Base-by-base conservation (phyloP, 2,113 vertebrate genomes). In the Oryzias celebensis region DNA sequence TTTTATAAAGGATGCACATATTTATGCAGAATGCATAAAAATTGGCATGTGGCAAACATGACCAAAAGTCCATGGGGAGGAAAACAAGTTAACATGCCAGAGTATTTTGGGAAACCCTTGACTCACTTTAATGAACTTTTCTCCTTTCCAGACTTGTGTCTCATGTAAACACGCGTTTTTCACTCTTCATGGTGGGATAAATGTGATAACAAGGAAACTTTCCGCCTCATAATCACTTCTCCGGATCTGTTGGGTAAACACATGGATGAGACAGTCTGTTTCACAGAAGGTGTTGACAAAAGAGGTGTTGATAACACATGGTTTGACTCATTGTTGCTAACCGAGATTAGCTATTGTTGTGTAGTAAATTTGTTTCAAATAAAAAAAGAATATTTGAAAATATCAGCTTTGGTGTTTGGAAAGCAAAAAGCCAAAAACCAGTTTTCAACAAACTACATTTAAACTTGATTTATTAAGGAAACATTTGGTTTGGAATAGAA, bases 181-280 rank as follows among this genome's bases (percentile, higher is more conserved):
- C 58, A 66, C 53, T 53, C 23, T 20, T 56, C 52, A 57, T 51
- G 12, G 64, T 4, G 13, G 22, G 4, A 22, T 70, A 28, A 22
- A 62, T 53, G 73, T 47, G 49, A 65, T 71, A 62, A 75, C 31
- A 51, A 77, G 71, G 3, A 68, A 64, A 54, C 24, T 18, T 47
- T 58, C 2, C 64, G 22, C 24, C 28, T 64, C 26, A 24, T 22
- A 47, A 60, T 48, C 67, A 48, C 2, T 55, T 20, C 16, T 14
- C 13, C 70, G 15, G 44, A 14, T 59, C 28, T 51, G 24, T 24
- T 36, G 56, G 46, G 17, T 58, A 26, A 41, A n/a, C 17, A 43
- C 16, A 59, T 22, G 64, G 15, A 60, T 4, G 46, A 24, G 65
- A 23, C 63, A 24, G 45, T 59, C 45, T 51, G 28, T 42, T 70